These are phyloP conservation scores for Eumaeus atala DNA, from an alignment of 1,140 invertebrate genomes.

Conservation along the genomic window DNA sequence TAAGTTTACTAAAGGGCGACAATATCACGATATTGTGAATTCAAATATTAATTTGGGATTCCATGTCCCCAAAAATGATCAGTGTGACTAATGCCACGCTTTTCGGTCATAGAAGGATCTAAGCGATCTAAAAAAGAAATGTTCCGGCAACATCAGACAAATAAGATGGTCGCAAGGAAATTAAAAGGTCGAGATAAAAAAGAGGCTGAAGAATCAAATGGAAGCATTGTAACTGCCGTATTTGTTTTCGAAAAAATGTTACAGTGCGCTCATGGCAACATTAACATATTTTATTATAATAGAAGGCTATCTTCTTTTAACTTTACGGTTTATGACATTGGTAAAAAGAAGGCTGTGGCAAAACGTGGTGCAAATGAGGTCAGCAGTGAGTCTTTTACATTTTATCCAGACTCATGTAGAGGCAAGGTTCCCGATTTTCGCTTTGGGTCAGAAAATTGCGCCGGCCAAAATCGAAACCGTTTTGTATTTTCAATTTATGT, in stretches of 20 bases:
- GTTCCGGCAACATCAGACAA: conserved; percentile 3
- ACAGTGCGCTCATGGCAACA: no score
- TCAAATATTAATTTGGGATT: conserved; percentile 1
- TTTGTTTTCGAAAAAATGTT: no score
- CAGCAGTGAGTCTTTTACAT: neutral
- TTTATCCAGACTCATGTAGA: no score
- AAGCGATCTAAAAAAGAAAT: conserved; percentile 5
- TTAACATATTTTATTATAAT: no score
- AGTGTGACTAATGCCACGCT: neutral
- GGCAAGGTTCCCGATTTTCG: no score
- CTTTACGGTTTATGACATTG: neutral
- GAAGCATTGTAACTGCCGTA: conserved; percentile 25
- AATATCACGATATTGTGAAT: conserved; percentile 11
- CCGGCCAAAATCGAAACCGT: no score
- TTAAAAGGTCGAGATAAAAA: conserved; percentile 21
- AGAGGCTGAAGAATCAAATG: no score
- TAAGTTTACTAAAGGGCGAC: neutral
- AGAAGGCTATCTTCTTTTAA: no score
- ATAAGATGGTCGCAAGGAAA: conserved; percentile 19
- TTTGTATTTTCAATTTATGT: no score
- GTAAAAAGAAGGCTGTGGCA: neutral
- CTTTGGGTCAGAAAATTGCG: no score
- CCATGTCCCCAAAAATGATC: conserved; percentile 4
- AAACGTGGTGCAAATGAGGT: neutral
- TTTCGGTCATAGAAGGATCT: neutral